A percentile compares a stretch with the other conserved stretches of the same genome.
These are phyloP conservation scores for Synanthedon myopaeformis DNA, from an alignment of 2,888 invertebrate genomes.

Conservation along the genomic window DNA sequence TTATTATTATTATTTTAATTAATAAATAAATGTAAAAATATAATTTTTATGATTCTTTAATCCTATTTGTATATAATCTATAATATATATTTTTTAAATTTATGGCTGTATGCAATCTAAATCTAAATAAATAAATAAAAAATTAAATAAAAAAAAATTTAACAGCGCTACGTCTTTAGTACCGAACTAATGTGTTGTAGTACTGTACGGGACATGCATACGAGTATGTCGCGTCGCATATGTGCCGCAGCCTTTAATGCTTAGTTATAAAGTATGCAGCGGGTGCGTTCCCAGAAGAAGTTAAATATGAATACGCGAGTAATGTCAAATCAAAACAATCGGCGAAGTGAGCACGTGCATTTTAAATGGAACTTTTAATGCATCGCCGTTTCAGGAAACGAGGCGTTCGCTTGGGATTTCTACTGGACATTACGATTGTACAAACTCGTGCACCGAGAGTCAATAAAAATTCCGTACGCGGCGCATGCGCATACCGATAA, in stretches of 20 bases:
- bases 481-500: background rate
- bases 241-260: conserved; percentile 2
- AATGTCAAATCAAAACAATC: conserved; percentile 53
- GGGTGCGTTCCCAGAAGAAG: conserved; percentile 12
- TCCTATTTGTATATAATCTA: too few relatives aligned
- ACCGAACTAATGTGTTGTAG: too few relatives aligned
- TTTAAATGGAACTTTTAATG: conserved; percentile 23
- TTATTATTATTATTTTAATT: too few relatives aligned
- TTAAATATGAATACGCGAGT: conserved; percentile 47
- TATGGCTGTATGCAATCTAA: too few relatives aligned
- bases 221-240: too few relatives aligned
- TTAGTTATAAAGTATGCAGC: background rate
- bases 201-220: conserved; percentile 1
- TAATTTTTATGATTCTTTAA: too few relatives aligned
- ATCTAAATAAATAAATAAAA: too few relatives aligned
- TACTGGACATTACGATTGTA: background rate
- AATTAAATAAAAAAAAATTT: too few relatives aligned
- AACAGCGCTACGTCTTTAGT: too few relatives aligned
- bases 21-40: too few relatives aligned
- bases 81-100: too few relatives aligned
- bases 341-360: conserved; percentile 44
- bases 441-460: background rate
- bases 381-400: conserved; percentile 24
- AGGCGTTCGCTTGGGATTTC: background rate
- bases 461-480: background rate